phyloP scores from a whole-genome alignment of 2,888 invertebrate species.

The Cataglyphis cursor region DNA sequence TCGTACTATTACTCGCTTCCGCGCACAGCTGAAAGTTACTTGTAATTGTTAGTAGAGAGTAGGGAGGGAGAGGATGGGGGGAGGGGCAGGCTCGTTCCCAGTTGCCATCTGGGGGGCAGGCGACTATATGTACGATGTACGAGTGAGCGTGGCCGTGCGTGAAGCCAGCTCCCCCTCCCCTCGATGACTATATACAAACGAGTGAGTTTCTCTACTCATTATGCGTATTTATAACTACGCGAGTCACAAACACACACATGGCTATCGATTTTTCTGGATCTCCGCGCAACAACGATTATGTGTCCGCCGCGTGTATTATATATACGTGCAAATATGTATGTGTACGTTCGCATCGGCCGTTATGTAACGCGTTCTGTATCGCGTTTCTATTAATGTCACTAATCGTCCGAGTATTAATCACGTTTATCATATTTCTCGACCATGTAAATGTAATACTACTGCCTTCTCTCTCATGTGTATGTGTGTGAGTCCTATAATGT shows the following conservation, averaged over 20 bases:
- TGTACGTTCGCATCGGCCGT: background rate
- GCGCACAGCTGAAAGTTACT: conserved; percentile 42
- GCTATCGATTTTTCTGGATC: conserved; percentile 47
- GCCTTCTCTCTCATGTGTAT: background rate
- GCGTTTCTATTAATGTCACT: conserved; percentile 48
- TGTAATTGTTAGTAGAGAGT: conserved; percentile 33
- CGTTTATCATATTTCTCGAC: conserved; percentile 15
- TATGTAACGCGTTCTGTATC: conserved; percentile 33
- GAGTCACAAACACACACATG: background rate
- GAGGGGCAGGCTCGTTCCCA: conserved; percentile 4
- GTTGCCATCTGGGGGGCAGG: background rate
- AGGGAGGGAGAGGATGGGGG: background rate
- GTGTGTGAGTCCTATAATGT: background rate
- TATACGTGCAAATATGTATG: background rate
- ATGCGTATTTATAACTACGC: conserved; percentile 47
- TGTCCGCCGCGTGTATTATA: too few relatives aligned
- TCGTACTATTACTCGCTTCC: conserved; percentile 26
- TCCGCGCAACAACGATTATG: conserved; percentile 25
- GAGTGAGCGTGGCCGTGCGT: conserved; percentile 29
- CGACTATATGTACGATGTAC: background rate
- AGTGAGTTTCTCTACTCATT: conserved; percentile 46
- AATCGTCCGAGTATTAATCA: conserved; percentile 46
- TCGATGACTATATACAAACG: conserved; percentile 22
- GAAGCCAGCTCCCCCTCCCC: background rate
- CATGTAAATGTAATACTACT: background rate